Evolutionary conservation across 2,888 invertebrate genomes (phyloP).

Genomic region (Strigamia crassipes): DNA sequence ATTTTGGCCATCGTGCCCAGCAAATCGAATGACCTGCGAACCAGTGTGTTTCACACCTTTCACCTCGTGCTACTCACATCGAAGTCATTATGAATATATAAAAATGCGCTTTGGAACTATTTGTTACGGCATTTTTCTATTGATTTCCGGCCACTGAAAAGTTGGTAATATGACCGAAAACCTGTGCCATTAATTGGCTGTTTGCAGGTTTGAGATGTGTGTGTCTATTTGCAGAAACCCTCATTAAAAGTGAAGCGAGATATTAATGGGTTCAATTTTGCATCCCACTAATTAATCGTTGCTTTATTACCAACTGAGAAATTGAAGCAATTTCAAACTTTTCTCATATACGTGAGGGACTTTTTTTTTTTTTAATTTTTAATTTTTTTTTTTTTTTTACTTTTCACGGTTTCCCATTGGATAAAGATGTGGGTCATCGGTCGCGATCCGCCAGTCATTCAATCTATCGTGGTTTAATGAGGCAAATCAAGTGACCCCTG

Average conservation of each 20-base stretch:
- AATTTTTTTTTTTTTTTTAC: background rate
- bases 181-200: background rate
- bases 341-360: background rate
- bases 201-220: conserved; percentile 27
- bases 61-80: background rate
- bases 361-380: background rate
- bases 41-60: background rate
- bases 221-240: conserved; percentile 16
- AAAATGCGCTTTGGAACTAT: background rate
- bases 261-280: conserved; percentile 38
- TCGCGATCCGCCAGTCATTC: conserved; percentile 8
- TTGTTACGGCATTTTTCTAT: background rate
- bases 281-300: conserved; percentile 15
- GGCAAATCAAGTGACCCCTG: conserved; percentile 39
- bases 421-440: background rate
- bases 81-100: background rate
- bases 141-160: background rate
- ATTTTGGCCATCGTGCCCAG: background rate
- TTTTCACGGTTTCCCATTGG: background rate
- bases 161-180: background rate
- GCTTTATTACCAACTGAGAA: conserved; percentile 27
- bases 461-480: conserved; percentile 26
- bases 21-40: conserved; percentile 23
- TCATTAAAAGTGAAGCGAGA: conserved; percentile 37
- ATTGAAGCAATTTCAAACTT: conserved; percentile 25